Evolutionary conservation across 2,888 invertebrate species (phyloP), one percentile per base, ranked within the genome.

Genomic region (Mythimna ferrago): DNA sequence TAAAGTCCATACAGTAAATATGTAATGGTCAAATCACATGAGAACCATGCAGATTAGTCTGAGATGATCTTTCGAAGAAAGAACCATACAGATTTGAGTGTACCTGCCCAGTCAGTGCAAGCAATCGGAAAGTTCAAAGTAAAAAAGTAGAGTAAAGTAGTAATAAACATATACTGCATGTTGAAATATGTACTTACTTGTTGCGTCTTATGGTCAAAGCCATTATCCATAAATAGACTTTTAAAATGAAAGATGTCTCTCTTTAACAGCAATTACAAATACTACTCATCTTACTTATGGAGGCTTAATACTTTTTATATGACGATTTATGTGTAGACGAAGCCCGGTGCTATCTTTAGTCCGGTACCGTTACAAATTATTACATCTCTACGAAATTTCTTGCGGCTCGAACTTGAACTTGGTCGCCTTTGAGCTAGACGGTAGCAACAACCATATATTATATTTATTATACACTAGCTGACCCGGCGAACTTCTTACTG

Each of bases 351-450:
- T 71, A 19, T 14, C 48, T 56, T 69, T 51, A 60, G 38, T 21
- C 41, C 38, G 7, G 10, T 66, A 60, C 69, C 56, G 73, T 73
- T 78, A 60, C 63, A 63, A 63, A 66, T 66, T 51, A 44, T 68
- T 21, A 53, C 26, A 60, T 35, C 26, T 48, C 6, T 61, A 61
- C 11, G n/a, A 61, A 48, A 62, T 48, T 14, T 21, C 65, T 48
- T 32, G 56, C 68, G 35, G n/a, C 57, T 65, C 71, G 61, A 62
- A 71, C 75, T 78, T 79, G 79, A 75, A 79, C 79, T 79, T 66
- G 51, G 65, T 61, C 6, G 38, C 44, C 48, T 78, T 64, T 73
- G 19, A 56, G 9, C 41, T 41, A 53, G 35, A 48, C 48, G 16
- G 32, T 53, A 53, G 19, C 11, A 21, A 57, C 41, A 26, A 62